Evolutionary conservation across 2,888 invertebrate species (phyloP), one percentile per base, ranked within the genome.

Genomic region (Melinaea menophilus): DNA sequence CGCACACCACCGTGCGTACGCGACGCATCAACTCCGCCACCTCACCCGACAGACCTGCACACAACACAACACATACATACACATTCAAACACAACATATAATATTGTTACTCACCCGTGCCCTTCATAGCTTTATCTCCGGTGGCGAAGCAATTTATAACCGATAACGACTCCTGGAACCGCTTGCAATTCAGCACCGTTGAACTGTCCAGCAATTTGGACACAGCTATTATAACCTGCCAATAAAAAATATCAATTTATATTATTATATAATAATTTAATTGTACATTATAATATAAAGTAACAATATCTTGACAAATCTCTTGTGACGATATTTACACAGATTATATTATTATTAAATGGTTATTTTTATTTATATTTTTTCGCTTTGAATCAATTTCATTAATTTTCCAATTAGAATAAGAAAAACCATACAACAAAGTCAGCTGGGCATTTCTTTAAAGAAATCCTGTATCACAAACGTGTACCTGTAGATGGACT

Each of bases 101-200:
- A n/a, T 9, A 48, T 37, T 33, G 51, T 46, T 11, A 74, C 82
- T 84, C 84, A 92, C 96, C 96, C 68, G 97, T 96, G 75, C 97
- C 96, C 88, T 97, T 97, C 96, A 98, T 97, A 31, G 95, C 97
- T 84, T 97, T 97, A 82, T 98, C 98, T 65, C 97, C 97, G 35
- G 94, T 94, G 0, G 98, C 98, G 79, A 97, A 98, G 79, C 96
- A 97, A 80, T 98, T 98, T 77, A 98, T 97, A 57, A 97, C 92
- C 3, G 97, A 96, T 4, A 99, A 89, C 71, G 97, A 97, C 83
- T 98, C 97, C 91, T 98, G 97, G 84, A 99, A 98, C 55, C 97
- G 93, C n/a, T 96, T 95, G 85, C 97, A 98, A 86, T 98, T 98
- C 70, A 97, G 88, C 3, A 96, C 96, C n/a, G 96, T 95, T 4